phyloP scores from a whole-genome alignment of 35 echinoderm and acorn worm species.

The Stichopus chloronotus region DNA sequence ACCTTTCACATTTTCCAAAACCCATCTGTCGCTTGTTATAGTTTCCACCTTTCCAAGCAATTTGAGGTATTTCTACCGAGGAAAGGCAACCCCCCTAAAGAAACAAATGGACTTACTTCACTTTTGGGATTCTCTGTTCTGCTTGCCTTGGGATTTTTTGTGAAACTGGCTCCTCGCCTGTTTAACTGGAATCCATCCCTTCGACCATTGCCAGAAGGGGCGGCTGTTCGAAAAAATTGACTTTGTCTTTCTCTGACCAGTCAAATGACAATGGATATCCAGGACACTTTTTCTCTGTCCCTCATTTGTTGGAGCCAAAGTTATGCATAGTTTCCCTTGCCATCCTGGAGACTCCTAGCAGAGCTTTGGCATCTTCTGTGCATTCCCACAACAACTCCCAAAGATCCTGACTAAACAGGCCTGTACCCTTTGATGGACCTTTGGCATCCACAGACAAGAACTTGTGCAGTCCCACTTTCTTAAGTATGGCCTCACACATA shows the following conservation, averaged over 20 bases:
- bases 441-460: background rate
- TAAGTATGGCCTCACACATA: background rate
- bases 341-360: background rate
- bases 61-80: background rate
- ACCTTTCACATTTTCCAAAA: background rate
- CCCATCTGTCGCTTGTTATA: constrained; percentile 2
- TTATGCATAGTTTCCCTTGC: background rate
- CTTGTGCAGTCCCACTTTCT: background rate
- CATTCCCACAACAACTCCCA: background rate
- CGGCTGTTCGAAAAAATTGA: background rate
- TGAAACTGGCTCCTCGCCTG: background rate
- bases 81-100: background rate
- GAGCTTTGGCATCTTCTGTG: background rate
- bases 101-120: background rate
- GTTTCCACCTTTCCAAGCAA: background rate
- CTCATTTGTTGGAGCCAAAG: background rate
- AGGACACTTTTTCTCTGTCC: background rate
- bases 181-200: background rate
- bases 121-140: background rate
- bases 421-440: background rate
- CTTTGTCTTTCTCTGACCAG: background rate
- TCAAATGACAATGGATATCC: background rate
- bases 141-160: background rate
- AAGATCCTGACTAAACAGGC: background rate
- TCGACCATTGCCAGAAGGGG: background rate